Conservation (phyloP, 1,140 invertebrate genomes). For the Drosophila murphyi region DNA sequence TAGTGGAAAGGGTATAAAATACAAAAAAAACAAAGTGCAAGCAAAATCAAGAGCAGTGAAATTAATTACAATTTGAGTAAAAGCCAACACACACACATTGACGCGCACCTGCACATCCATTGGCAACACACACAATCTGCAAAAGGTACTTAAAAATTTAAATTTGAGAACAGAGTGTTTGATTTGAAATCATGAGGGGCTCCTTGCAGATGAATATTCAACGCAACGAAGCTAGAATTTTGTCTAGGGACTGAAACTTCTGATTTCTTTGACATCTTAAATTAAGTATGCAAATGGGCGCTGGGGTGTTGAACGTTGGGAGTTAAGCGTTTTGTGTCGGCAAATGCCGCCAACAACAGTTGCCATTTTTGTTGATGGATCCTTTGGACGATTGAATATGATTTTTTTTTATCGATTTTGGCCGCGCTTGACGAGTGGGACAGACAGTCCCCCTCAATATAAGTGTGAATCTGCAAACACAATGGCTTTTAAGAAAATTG, state of each 20-base stretch:
- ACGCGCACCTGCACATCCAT: background rate
- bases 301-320: background rate
- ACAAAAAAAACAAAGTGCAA: background rate
- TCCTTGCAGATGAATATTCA: conserved; percentile 14
- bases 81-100: background rate
- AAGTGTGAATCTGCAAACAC: conserved; percentile 1
- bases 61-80: conserved; percentile 31
- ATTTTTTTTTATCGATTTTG: conserved; percentile 50
- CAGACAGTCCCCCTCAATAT: background rate
- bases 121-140: background rate
- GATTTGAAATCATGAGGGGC: conserved; percentile 4
- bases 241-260: conserved; percentile 13
- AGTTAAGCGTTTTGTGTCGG: conserved; percentile 2
- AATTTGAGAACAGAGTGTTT: background rate
- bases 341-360: conserved; percentile 36
- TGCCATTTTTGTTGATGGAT: conserved; percentile 41
- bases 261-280: conserved; percentile 33
- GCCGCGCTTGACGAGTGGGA: conserved; percentile 20
- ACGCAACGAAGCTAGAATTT: conserved; percentile 8
- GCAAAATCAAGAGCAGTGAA: background rate
- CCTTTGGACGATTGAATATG: conserved; percentile 45
- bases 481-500: conserved; percentile 25
- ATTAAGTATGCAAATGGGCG: conserved; percentile 58
- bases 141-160: background rate
- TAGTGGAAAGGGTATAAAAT: too few species aligned